Percentiles rank a stretch among this genome's conserved stretches.
phyloP scores from a whole-genome alignment of 2,797 vertebrate species.

The Rhinophrynus dorsalis region DNA sequence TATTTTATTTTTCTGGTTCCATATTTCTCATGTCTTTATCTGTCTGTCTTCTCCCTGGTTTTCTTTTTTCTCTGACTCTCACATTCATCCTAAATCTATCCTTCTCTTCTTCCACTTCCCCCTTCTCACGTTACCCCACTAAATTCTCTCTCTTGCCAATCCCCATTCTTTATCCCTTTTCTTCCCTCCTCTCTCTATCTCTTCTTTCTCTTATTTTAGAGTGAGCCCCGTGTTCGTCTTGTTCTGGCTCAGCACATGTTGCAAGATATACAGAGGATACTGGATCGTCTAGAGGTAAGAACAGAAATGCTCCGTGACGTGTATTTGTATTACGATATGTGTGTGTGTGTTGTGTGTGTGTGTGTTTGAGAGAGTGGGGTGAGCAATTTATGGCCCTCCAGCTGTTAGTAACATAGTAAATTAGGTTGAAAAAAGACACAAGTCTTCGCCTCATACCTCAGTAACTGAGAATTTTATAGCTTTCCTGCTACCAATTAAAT shows the following conservation, averaged over 20 bases:
- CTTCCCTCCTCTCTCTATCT: background rate
- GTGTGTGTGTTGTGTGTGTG: background rate
- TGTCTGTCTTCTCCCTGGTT: background rate
- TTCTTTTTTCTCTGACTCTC: background rate
- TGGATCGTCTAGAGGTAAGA: conserved; percentile 82
- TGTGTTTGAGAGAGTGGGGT: too few relatives aligned
- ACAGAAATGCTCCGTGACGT: too few relatives aligned
- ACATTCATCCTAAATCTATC: background rate
- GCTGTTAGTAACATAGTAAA: too few relatives aligned
- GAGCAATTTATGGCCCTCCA: too few relatives aligned
- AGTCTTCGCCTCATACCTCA: too few relatives aligned
- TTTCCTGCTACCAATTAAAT: too few relatives aligned
- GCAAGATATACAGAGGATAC: conserved; percentile 79
- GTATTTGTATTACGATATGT: background rate
- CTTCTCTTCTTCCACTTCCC: background rate
- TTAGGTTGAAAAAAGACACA: too few relatives aligned
- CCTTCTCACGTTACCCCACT: background rate
- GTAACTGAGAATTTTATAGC: too few relatives aligned
- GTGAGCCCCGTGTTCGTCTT: conserved; percentile 84
- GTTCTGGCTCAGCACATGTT: conserved; percentile 87
- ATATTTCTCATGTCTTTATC: background rate
- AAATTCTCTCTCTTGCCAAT: conserved; percentile 13
- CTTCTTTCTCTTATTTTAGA: conserved; percentile 62
- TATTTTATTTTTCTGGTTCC: too few relatives aligned
- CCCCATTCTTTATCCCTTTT: background rate